Conservation (phyloP, 2,888 invertebrate species). For the Galerucella nymphaeae region DNA sequence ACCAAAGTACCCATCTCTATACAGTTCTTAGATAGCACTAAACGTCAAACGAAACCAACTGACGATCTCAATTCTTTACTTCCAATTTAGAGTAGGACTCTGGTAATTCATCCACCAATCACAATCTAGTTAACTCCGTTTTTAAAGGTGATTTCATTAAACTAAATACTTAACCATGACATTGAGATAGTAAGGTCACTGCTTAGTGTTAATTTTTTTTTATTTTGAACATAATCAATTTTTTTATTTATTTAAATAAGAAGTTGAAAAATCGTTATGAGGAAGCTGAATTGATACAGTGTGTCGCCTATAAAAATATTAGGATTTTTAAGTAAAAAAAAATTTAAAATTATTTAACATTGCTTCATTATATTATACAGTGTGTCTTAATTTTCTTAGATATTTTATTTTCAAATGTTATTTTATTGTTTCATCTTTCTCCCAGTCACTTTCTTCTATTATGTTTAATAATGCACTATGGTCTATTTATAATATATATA, state of each 20-base stretch:
- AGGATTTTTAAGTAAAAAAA: no score
- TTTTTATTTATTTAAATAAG: background rate
- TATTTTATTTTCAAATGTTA: no score
- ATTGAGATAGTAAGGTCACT: slow-evolving; percentile 21
- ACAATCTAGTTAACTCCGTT: background rate
- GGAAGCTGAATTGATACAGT: background rate
- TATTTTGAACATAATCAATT: background rate
- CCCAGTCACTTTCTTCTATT: no score
- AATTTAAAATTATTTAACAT: no score
- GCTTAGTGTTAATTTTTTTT: background rate
- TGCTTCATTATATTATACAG: no score
- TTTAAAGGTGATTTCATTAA: slow-evolving; percentile 18
- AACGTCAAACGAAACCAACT: slow-evolving; percentile 13
- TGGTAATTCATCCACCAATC: slow-evolving; percentile 33
- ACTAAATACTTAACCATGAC: slow-evolving; percentile 14
- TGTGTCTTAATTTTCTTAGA: no score
- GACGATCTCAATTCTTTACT: slow-evolving; percentile 6
- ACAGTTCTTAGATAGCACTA: slow-evolving; percentile 32
- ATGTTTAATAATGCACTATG: no score
- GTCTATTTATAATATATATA: no score
- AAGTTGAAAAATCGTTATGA: background rate
- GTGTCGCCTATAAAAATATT: background rate
- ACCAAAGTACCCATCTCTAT: slow-evolving; percentile 30
- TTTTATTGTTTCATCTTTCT: no score
- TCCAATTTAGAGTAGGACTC: slow-evolving; percentile 19